These are phyloP conservation scores for Dendrolimus houi DNA, from an alignment of 2,888 invertebrate species.

Conservation along the genomic window DNA sequence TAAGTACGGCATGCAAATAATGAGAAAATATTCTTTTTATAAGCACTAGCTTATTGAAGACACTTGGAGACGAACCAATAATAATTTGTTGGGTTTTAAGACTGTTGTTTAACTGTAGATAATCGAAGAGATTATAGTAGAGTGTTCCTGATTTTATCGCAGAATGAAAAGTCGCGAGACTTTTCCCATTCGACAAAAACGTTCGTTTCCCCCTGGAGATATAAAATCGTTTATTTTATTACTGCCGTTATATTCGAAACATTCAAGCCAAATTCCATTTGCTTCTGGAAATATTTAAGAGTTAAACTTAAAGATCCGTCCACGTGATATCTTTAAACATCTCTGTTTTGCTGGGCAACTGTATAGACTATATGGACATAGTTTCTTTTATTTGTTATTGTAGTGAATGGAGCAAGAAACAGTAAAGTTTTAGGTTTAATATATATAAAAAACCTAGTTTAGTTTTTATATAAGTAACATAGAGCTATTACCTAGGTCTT, in stretches of 20 bases:
- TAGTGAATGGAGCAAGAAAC: no score
- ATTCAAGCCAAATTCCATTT: not conserved
- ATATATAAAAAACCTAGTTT: no score
- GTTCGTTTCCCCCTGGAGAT: slow-evolving; percentile 70
- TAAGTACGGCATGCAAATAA: no score
- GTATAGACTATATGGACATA: no score
- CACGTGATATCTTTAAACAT: no score
- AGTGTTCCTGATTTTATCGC: slow-evolving; percentile 73
- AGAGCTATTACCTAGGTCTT: no score
- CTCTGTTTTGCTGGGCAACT: no score
- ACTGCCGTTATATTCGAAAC: slow-evolving; percentile 67
- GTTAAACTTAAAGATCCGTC: not conserved
- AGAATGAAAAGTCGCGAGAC: slow-evolving; percentile 72
- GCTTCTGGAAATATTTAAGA: not conserved
- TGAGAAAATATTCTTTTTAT: no score
- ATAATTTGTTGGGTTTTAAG: slow-evolving; percentile 30
- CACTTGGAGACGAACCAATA: not conserved
- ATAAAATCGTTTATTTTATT: slow-evolving; percentile 77
- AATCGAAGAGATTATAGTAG: slow-evolving; percentile 75
- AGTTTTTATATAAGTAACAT: no score
- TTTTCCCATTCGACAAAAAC: slow-evolving; percentile 73
- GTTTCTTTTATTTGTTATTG: no score
- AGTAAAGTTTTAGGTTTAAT: no score
- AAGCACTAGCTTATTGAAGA: no score
- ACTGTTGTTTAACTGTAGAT: slow-evolving; percentile 71